Evolutionary conservation across 2,113 vertebrate species (phyloP), one percentile per base, ranked within the genome.

Genomic region (Illadopsis cleaveri): DNA sequence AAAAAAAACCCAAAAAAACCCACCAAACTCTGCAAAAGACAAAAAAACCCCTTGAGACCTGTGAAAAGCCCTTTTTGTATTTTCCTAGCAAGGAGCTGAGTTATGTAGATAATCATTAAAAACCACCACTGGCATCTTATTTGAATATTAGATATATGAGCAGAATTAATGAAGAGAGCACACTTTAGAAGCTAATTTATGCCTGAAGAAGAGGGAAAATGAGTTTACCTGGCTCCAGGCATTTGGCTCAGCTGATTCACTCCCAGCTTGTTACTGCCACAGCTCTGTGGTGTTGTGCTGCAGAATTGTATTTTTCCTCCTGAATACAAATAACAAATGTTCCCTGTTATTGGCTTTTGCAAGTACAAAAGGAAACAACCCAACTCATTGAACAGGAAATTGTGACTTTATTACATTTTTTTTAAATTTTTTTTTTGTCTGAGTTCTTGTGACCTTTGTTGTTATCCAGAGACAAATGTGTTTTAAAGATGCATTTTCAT

Each of bases 261-360:
- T 83, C 83, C 90, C 76, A 30, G 73, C 6, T 10, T 23, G 33
- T 28, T 45, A 2, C 25, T 91, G 84, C 91, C 77, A 35, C 44
- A 73, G 56, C 37, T 79, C 82, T 51, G 91, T 1, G 9, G 12
- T 2, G 38, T 12, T 38, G 60, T 38, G 60, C 81, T 68, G 82
- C 83, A 65, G 31, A 80, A 54, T 0, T 21, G 25, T 2, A 19
- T 72, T 91, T 45, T 90, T 95, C 83, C 93, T 94, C 91, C 95
- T 97, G 95, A 94, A 98, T 87, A 86, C 61, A 97, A 96, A 95
- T 40, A 90, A 90, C 61, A 94, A 96, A 96, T 35, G 80, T 82
- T 85, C 75, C 78, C 75, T 3, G 40, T 94, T 89, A 95, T 30
- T 93, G 85, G 30, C 66, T 93, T 92, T 91, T 89, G 51, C 61